phyloP scores from a whole-genome alignment of 2,797 vertebrate species.

The Pseudopleuronectes americanus region DNA sequence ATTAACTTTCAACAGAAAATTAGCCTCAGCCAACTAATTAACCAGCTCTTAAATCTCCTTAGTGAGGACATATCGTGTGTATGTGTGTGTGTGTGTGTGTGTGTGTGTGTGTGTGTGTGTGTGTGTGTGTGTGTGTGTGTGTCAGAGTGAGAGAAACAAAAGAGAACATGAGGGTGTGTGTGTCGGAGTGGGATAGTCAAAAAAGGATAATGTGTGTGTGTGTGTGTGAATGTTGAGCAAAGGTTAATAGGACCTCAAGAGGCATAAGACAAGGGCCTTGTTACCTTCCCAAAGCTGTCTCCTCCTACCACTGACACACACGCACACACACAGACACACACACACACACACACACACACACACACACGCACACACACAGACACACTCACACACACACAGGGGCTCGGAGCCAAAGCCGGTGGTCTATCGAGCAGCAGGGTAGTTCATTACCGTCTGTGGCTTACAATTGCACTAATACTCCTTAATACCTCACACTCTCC shows the following conservation, averaged over 20 bases:
- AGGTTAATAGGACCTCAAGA: slow-evolving; percentile 79
- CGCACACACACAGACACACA: slow-evolving; percentile 13
- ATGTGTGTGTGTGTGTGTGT: neutral
- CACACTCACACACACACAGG: slow-evolving; percentile 17
- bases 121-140: neutral
- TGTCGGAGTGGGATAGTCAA: slow-evolving; percentile 22
- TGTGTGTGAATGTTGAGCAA: slow-evolving; percentile 57
- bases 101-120: slow-evolving; percentile 1
- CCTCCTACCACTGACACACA: neutral
- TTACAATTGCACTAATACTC: slow-evolving; percentile 51
- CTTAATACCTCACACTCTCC: slow-evolving; percentile 46
- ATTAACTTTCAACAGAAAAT: slow-evolving; percentile 73
- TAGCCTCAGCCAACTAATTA: slow-evolving; percentile 72
- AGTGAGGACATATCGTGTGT: slow-evolving; percentile 30
- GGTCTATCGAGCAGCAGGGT: slow-evolving; percentile 25
- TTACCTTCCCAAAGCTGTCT: slow-evolving; percentile 44
- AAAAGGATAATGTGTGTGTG: slow-evolving; percentile 11
- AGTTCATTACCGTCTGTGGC: slow-evolving; percentile 59
- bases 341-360: slow-evolving; percentile 10
- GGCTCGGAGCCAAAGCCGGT: slow-evolving; percentile 23
- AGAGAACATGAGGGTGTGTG: slow-evolving; percentile 10
- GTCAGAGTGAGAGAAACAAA: slow-evolving; percentile 21
- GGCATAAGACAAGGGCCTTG: slow-evolving; percentile 64
- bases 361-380: slow-evolving; percentile 26
- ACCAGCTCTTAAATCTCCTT: slow-evolving; percentile 64